Percentiles rank a stretch among this genome's conserved stretches.
These are phyloP conservation scores for Alfaro cultratus DNA, from an alignment of 2,797 vertebrate species.

Conservation along the genomic window DNA sequence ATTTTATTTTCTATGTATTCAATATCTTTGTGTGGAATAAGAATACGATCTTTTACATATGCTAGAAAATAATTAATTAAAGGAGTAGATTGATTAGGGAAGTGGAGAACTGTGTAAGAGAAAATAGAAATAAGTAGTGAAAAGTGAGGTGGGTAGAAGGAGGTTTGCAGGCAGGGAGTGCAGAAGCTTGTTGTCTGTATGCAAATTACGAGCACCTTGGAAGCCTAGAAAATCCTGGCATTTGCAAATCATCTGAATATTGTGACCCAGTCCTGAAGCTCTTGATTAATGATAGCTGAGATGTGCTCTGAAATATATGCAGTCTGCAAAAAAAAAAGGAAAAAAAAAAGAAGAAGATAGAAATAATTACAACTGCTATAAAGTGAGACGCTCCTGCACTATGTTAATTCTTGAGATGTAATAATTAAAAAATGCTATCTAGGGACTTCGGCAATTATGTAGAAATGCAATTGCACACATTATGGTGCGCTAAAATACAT, in stretches of 20 bases:
- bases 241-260: conserved; percentile 72
- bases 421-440: conserved; percentile 67
- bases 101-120: conserved; percentile 2
- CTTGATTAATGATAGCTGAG: conserved; percentile 71
- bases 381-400: conserved; percentile 45
- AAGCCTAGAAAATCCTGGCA: conserved; percentile 60
- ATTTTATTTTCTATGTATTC: conserved; percentile 38
- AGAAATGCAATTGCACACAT: conserved; percentile 49
- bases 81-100: conserved; percentile 18
- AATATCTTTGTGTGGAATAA: conserved; percentile 42
- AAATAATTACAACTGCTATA: conserved; percentile 57
- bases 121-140: background rate
- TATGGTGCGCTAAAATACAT: conserved; percentile 53
- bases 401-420: conserved; percentile 63
- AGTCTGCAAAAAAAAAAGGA: conserved; percentile 1
- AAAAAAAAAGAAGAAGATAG: background rate
- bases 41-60: conserved; percentile 47
- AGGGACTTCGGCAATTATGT: conserved; percentile 53
- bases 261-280: conserved; percentile 66
- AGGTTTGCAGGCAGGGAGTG: conserved; percentile 42
- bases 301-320: conserved; percentile 60
- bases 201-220: conserved; percentile 66
- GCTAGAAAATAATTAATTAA: conserved; percentile 18
- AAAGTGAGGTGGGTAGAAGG: conserved; percentile 27
- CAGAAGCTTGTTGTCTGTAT: conserved; percentile 59